Percentiles rank a stretch among this genome's conserved stretches.
Evolutionary conservation across 2,797 vertebrate species (phyloP).

Genomic region (Melanotaenia boesemani): DNA sequence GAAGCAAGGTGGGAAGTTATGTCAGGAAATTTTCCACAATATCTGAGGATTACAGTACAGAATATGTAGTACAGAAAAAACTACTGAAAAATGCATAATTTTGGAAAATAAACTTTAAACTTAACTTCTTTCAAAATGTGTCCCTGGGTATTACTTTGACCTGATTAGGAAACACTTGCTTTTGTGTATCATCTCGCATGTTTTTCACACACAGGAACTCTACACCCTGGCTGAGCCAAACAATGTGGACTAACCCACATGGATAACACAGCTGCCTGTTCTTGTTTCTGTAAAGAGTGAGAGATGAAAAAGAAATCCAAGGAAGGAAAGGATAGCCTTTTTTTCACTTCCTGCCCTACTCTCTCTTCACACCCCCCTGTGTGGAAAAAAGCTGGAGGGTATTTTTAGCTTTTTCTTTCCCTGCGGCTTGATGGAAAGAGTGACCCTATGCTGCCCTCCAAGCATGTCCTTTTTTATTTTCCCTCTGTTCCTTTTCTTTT

Average conservation of each 20-base stretch:
- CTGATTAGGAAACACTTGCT: conserved; percentile 62
- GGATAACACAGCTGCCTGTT: conserved; percentile 57
- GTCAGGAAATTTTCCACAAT: conserved; percentile 37
- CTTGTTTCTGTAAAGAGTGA: conserved; percentile 59
- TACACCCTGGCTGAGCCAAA: conserved; percentile 49
- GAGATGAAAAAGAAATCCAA: conserved; percentile 21
- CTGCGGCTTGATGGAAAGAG: conserved; percentile 69
- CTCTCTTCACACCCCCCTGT: conserved; percentile 38
- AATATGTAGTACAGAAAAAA: conserved; percentile 22
- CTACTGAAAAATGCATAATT: conserved; percentile 23
- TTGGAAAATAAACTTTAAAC: conserved; percentile 25
- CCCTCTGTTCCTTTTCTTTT: conserved; percentile 33
- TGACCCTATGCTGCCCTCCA: conserved; percentile 73
- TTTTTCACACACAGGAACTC: conserved; percentile 57
- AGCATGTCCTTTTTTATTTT: conserved; percentile 65
- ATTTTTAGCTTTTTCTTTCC: conserved; percentile 77
- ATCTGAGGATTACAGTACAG: conserved; percentile 19
- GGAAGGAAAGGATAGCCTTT: conserved; percentile 48
- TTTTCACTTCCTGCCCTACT: conserved; percentile 38
- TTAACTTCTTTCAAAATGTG: conserved; percentile 29
- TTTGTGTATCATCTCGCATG: conserved; percentile 39
- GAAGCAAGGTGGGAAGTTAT: conserved; percentile 1
- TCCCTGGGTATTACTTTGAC: conserved; percentile 68
- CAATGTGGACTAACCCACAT: conserved; percentile 64
- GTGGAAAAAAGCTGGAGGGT: conserved; percentile 70